These are phyloP conservation scores for Melipona beecheii DNA, from an alignment of 2,888 invertebrate genomes.

Conservation along the genomic window DNA sequence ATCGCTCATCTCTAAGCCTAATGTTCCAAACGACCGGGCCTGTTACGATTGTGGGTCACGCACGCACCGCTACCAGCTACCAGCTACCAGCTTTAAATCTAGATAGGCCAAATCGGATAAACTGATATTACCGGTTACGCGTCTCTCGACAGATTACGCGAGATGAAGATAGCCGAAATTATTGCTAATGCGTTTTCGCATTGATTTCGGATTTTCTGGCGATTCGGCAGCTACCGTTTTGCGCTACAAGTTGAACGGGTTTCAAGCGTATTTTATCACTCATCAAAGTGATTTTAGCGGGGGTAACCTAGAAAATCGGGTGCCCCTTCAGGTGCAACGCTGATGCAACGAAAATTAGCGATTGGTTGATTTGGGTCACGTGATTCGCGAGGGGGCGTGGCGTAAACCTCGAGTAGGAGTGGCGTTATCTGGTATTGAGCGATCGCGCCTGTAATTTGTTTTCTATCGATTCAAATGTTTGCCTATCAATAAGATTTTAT, in stretches of 20 bases:
- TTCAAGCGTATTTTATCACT: neutral
- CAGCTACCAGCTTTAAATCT: constrained; percentile 18
- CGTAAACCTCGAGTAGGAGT: too few species aligned
- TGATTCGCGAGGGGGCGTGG: too few species aligned
- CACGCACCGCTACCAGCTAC: constrained; percentile 12
- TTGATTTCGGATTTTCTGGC: constrained; percentile 1
- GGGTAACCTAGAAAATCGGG: too few species aligned
- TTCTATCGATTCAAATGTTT: too few species aligned
- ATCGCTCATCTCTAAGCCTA: constrained; percentile 21
- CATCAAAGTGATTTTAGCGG: too few species aligned
- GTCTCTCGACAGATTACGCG: neutral
- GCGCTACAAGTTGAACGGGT: neutral
- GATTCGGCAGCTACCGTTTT: neutral
- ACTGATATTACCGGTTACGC: constrained; percentile 15
- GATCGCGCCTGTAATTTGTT: too few species aligned
- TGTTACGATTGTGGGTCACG: constrained; percentile 14
- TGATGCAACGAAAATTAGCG: too few species aligned
- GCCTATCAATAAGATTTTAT: too few species aligned
- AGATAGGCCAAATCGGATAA: constrained; percentile 33
- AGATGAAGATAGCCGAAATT: constrained; percentile 8
- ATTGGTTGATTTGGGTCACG: too few species aligned
- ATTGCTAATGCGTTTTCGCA: constrained; percentile 11
- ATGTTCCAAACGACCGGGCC: constrained; percentile 33
- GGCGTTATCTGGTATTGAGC: too few species aligned
- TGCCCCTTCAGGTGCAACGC: too few species aligned